Evolutionary conservation across 2,888 invertebrate species (phyloP).

Genomic region (Pachliopta kotzebuea): DNA sequence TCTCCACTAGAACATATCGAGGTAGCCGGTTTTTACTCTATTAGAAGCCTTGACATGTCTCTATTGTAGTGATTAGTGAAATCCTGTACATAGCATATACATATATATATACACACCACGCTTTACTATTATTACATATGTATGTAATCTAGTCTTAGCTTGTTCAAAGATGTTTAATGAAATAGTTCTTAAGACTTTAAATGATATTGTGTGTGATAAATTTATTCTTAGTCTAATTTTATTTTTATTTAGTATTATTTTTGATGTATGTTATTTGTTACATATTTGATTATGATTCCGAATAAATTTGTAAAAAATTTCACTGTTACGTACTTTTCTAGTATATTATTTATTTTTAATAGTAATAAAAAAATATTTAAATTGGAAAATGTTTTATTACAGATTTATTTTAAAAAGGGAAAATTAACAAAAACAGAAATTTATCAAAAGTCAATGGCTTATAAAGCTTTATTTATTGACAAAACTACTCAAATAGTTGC

Average conservation of each 20-base stretch:
- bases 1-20: constrained; percentile 17
- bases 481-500: too few species aligned
- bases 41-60: neutral
- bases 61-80: neutral
- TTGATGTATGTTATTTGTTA: constrained; percentile 15
- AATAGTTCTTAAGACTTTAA: constrained; percentile 19
- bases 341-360: constrained; percentile 22
- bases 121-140: constrained; percentile 4
- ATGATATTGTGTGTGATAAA: constrained; percentile 26
- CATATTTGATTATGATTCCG: constrained; percentile 28
- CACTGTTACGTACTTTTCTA: constrained; percentile 24
- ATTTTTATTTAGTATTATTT: constrained; percentile 10
- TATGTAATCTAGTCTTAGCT: constrained; percentile 45
- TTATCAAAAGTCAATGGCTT: too few species aligned
- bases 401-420: neutral
- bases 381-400: constrained; percentile 6
- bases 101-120: constrained; percentile 1
- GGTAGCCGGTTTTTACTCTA: neutral
- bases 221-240: constrained; percentile 7
- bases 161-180: constrained; percentile 35
- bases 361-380: constrained; percentile 27
- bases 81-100: constrained; percentile 8
- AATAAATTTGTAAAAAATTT: constrained; percentile 23
- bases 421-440: too few species aligned
- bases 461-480: too few species aligned